Percentiles rank a stretch among this genome's conserved stretches.
phyloP scores from a whole-genome alignment of 1,140 invertebrate species.

The Temnothorax longispinosus region DNA sequence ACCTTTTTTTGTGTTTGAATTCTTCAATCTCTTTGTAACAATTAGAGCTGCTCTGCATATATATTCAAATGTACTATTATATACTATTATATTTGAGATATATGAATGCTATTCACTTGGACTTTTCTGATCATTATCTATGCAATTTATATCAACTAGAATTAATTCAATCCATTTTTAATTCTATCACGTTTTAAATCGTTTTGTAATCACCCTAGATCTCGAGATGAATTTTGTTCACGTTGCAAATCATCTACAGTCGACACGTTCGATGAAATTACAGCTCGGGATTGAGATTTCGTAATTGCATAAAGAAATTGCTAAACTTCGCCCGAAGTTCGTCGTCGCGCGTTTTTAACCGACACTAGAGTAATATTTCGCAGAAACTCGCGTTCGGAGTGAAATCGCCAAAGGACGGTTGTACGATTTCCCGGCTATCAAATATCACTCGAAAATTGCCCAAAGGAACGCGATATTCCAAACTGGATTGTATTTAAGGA shows the following conservation, averaged over 20 bases:
- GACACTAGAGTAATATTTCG: conserved; percentile 59
- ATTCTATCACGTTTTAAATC: neutral
- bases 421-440: conserved; percentile 72
- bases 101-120: neutral
- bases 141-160: neutral
- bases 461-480: conserved; percentile 69
- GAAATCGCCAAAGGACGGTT: conserved; percentile 24
- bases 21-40: too few relatives aligned
- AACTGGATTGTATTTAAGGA: conserved; percentile 54
- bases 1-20: too few relatives aligned
- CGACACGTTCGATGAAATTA: conserved; percentile 11
- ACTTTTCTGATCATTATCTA: neutral
- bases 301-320: conserved; percentile 40
- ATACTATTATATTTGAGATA: too few relatives aligned
- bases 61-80: too few relatives aligned
- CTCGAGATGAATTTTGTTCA: conserved; percentile 9
- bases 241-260: neutral
- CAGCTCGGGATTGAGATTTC: neutral
- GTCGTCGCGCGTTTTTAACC: conserved; percentile 49
- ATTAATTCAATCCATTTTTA: conserved; percentile 3
- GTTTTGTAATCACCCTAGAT: neutral
- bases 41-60: too few relatives aligned
- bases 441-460: conserved; percentile 70
- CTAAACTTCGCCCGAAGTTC: conserved; percentile 30
- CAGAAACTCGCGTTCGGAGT: conserved; percentile 40